Base-by-base conservation (phyloP, 2,888 invertebrate genomes). In the Pteria penguin region DNA sequence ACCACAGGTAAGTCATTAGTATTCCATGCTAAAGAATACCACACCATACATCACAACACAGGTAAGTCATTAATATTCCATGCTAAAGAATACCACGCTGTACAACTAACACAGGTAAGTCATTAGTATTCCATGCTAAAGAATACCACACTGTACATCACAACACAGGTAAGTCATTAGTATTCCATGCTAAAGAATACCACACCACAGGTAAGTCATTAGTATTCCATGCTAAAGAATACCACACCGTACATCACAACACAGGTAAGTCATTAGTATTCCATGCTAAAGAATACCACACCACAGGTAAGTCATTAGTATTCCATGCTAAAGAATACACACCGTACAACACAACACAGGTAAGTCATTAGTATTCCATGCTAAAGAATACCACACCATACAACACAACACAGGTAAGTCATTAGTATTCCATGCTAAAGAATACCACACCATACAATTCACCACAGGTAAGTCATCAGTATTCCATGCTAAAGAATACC, bases 201-300 rank as follows among this genome's bases (percentile, higher is more conserved):
- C 58, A 52, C 52, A 58, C 58, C 24, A n/a, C 26, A 58, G 58
- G 58, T 58, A 58, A 14, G 2, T n/a, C n/a, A n/a, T n/a, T n/a
- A n/a, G n/a, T n/a, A n/a, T n/a, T n/a, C n/a, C n/a, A n/a, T 92
- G 58, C 82, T 90, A 80, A 92, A 92, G 74, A 91, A 90, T 73
- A 90, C 89, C 69, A 88, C 90, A 22, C 90, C 91, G 2, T 91
- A 90, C 75, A 86, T 90, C 57, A 90, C 90, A 29, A 90, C 91
- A 66, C 91, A 91, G 87, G 92, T 92, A 80, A 68, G n/a, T n/a
- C n/a, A n/a, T n/a, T n/a, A n/a, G n/a, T n/a, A n/a, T n/a, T n/a
- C n/a, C n/a, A 72, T 61, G 24, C 4, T n/a, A n/a, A n/a, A 58
- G 14, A 32, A n/a, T n/a, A 63, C 26, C 24, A 58, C 58, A 58